Conservation (phyloP, 1,140 invertebrate genomes). For the Stratiolaelaps scimitus region DNA sequence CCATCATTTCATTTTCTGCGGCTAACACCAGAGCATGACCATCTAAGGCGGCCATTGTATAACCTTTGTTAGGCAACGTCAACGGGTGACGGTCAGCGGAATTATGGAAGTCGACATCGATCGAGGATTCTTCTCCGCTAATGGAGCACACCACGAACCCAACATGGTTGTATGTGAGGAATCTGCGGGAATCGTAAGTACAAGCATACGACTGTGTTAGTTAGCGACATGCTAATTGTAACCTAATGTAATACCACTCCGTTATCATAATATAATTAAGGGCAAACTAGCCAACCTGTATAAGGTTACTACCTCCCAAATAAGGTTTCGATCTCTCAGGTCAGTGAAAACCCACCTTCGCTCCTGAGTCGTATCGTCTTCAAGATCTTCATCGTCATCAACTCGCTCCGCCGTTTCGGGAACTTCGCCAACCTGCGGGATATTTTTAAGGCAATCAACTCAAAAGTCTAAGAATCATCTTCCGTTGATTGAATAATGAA, state of each 20-base stretch:
- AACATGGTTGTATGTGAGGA: slow-evolving; percentile 17
- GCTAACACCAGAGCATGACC: slow-evolving; percentile 62
- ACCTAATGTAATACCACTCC: no score
- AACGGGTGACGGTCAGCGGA: slow-evolving; percentile 72
- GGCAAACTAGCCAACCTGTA: no score
- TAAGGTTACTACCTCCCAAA: background rate
- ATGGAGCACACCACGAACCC: slow-evolving; percentile 63
- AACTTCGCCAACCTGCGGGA: slow-evolving; percentile 7
- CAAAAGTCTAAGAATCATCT: no score
- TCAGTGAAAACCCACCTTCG: background rate
- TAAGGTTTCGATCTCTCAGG: background rate
- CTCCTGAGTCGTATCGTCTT: slow-evolving; percentile 7
- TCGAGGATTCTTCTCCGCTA: slow-evolving; percentile 55
- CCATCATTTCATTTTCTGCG: slow-evolving; percentile 27
- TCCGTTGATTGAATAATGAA: no score
- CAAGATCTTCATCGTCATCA: background rate
- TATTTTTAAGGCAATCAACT: background rate
- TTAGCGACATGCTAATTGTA: no score
- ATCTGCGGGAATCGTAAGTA: background rate
- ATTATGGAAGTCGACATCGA: slow-evolving; percentile 92
- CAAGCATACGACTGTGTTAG: background rate
- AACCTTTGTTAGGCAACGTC: slow-evolving; percentile 64
- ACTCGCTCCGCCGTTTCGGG: background rate
- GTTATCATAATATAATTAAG: no score
- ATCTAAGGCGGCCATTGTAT: slow-evolving; percentile 71